Evolutionary conservation across 1,140 invertebrate species (phyloP), one percentile per base, ranked within the genome.

Genomic region (Samia ricini): DNA sequence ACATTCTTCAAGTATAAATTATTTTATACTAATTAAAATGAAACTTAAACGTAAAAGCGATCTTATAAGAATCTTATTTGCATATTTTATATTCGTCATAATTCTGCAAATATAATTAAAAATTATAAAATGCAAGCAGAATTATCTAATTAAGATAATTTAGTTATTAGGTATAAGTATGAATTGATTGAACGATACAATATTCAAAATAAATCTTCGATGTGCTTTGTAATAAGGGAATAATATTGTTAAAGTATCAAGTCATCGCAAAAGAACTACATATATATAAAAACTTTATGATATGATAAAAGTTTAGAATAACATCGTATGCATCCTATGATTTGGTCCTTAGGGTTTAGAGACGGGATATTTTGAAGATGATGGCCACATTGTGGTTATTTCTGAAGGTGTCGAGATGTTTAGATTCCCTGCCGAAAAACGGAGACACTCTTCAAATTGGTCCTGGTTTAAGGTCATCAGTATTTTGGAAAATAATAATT

Each of bases 381-480:
- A 85, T 49, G 85, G 85, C 69, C 84, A 76, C 71, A 85, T 93
- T 68, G 89, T 92, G 71, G 87, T 93, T 74, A 82, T 93, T 72
- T 91, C 91, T 68, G 92, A 92, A 71, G 93, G 92, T 77, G 79
- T 91, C 76, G 90, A 93, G 85, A 90, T 93, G 76, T 86, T 82
- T 90, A 91, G 91, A 88, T 91, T 93, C 77, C 92, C 92, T 57
- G 90, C 92, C 59, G 87, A 91, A 73, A 92, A 70, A 68, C 77
- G 91, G 83, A 92, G 91, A 83, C 91, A 90, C 77, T 92, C 91
- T 79, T 89, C 90, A 69, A 92, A 93, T 88, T 94, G 93, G 93
- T 92, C 91, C 84, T 93, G 93, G 93, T 84, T 94, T 78, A 93
- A 94, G 93, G 93, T 94, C 91, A 86, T 91, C 77, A 74, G 61